Evolutionary conservation across 2,797 vertebrate species (phyloP).

Genomic region (Sebastes matsubarae): DNA sequence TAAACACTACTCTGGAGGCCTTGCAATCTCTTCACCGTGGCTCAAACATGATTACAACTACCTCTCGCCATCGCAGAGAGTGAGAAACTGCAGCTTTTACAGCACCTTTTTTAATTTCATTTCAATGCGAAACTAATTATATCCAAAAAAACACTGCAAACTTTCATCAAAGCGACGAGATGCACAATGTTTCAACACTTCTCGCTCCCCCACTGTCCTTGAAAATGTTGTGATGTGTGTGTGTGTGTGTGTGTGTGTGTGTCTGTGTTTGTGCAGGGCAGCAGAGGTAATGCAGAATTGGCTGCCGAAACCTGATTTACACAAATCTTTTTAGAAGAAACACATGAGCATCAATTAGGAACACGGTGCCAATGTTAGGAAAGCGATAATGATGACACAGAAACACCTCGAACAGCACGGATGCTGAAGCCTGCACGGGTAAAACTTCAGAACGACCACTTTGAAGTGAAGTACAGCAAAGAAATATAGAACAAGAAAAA

Average conservation of each 20-base stretch:
- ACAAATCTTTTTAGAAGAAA: background rate
- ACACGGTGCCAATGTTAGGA: background rate
- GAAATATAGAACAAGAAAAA: background rate
- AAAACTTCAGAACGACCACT: background rate
- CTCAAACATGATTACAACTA: background rate
- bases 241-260: background rate
- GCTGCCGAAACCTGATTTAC: background rate
- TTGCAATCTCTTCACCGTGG: background rate
- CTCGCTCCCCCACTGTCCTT: background rate
- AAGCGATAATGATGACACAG: background rate
- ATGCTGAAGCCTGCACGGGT: background rate
- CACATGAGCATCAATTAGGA: slow-evolving; percentile 7
- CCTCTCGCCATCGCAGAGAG: background rate
- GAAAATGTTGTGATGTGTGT: background rate
- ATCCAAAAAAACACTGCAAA: background rate
- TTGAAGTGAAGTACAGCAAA: background rate
- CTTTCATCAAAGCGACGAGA: background rate
- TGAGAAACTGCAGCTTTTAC: background rate
- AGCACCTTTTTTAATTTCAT: background rate
- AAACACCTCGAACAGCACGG: background rate
- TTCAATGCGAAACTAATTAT: background rate
- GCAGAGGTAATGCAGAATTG: background rate
- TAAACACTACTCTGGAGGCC: background rate
- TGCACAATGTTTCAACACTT: background rate
- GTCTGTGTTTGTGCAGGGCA: background rate